Evolutionary conservation across 2,888 invertebrate species (phyloP), one percentile per base, ranked within the genome.

Genomic region (Ceriagrion tenellum): DNA sequence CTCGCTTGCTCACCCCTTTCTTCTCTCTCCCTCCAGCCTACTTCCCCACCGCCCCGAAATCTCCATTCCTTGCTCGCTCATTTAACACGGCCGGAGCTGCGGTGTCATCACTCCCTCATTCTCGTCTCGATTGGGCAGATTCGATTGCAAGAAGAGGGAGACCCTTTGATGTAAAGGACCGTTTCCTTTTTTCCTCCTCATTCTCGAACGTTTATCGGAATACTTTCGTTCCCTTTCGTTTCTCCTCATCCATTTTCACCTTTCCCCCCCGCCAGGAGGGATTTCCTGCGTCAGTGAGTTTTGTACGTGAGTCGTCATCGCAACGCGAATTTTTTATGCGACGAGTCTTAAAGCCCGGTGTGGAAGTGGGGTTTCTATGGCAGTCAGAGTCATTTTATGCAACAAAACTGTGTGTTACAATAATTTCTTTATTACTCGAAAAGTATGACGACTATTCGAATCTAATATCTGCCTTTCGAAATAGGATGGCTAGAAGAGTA

Each of bases 71-170:
- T n/a, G n/a, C 69, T 30, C 81, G 81, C 81, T 35, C 81, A 81
- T 81, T 81, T 81, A 81, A 81, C 81, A 13, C 81, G 23, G 69
- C 26, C 13, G 35, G 81, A 35, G 30, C 13, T 81, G 81, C 81
- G 81, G 81, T 35, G 81, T 81, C 81, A 35, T 81, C 81, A 81
- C 26, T 81, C 35, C 35, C 81, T 81, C 35, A 81, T 81, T 81
- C 35, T 81, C 69, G 69, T 10, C n/a, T 69, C 81, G 12, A 35
- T 18, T 13, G 81, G 81, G 81, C 26, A 35, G 81, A 81, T 81
- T 81, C 81, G 81, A 81, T 81, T 81, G 81, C 30, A 18, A 35
- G 81, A 16, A 35, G 35, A 35, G 35, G 35, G 81, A 13, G 16
- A 16, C 16, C 30, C 81, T 81, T 81, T 81, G 81, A 81, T 35